A percentile compares a stretch with the other conserved stretches of the same genome.
These are phyloP conservation scores for Phyllostomus discolor DNA, from an alignment of 2,113 vertebrate species.

Conservation along the genomic window DNA sequence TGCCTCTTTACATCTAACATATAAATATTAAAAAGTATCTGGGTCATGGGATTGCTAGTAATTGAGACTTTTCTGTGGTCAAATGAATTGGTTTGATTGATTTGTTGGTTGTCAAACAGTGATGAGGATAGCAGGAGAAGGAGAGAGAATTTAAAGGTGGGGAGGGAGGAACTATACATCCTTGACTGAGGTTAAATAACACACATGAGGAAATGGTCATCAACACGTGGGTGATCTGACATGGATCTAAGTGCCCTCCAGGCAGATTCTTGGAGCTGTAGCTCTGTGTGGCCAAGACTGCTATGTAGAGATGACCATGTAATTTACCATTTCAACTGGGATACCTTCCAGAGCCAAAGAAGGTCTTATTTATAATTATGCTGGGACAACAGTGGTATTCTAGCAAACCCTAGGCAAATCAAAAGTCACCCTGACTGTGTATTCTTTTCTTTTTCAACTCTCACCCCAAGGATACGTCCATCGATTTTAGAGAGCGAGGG, in stretches of 20 bases:
- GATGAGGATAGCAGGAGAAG: neutral
- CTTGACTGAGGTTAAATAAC: neutral
- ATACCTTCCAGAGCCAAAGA: neutral
- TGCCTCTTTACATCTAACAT: neutral
- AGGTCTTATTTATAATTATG: neutral
- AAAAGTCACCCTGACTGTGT: neutral
- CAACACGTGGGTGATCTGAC: neutral
- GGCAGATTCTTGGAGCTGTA: neutral
- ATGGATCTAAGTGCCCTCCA: neutral
- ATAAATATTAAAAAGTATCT: neutral
- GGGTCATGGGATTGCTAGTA: neutral
- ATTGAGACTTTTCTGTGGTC: neutral
- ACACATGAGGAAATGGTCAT: neutral
- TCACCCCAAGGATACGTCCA: no score
- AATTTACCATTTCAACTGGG: neutral
- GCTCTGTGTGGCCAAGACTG: neutral
- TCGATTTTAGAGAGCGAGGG: no score
- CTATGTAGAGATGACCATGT: neutral
- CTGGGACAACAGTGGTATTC: neutral
- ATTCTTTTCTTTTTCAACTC: neutral
- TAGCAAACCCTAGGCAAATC: neutral
- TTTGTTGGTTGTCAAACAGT: neutral
- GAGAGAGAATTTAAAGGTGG: neutral
- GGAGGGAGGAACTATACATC: fast-evolving
- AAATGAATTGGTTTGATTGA: neutral